A percentile compares a stretch with the other conserved stretches of the same genome.
These are phyloP conservation scores for Zosterops lateralis DNA, from an alignment of 2,113 vertebrate species.

Conservation along the genomic window DNA sequence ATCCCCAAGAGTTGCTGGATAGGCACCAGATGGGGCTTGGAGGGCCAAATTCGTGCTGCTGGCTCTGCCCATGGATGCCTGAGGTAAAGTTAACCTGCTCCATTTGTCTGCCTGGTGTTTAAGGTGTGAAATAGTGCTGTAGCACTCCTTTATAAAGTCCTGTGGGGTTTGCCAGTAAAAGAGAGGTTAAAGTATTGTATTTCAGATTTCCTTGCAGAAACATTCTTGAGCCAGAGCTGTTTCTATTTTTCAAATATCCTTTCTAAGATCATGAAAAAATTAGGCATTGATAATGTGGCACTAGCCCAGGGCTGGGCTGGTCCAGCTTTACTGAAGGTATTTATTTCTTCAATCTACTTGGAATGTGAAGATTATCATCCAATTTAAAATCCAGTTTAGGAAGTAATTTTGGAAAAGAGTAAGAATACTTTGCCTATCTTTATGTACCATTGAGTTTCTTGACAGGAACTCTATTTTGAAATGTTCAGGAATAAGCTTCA, in stretches of 20 bases:
- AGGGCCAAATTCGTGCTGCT: neutral
- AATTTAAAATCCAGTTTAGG: conserved; percentile 21
- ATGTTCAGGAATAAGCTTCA: neutral
- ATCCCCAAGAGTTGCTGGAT: neutral
- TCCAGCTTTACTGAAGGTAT: neutral
- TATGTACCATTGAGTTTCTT: neutral
- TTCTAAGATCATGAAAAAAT: neutral
- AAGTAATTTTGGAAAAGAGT: neutral
- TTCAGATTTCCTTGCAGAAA: neutral
- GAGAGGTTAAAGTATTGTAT: neutral
- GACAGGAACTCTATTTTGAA: conserved; percentile 1
- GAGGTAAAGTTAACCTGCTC: neutral
- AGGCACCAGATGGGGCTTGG: neutral
- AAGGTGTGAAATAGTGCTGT: neutral
- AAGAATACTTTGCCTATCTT: neutral
- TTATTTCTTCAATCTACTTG: neutral
- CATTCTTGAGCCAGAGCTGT: neutral
- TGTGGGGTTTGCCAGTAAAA: neutral
- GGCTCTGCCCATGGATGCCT: neutral
- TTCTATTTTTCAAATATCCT: neutral
- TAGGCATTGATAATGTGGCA: neutral
- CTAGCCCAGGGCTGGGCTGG: neutral
- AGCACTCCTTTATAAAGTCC: neutral
- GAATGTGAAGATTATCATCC: neutral
- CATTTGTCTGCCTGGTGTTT: neutral